Evolutionary conservation across 2,888 invertebrate genomes (phyloP), one percentile per base, ranked within the genome.

Genomic region (Octonoba sinensis): DNA sequence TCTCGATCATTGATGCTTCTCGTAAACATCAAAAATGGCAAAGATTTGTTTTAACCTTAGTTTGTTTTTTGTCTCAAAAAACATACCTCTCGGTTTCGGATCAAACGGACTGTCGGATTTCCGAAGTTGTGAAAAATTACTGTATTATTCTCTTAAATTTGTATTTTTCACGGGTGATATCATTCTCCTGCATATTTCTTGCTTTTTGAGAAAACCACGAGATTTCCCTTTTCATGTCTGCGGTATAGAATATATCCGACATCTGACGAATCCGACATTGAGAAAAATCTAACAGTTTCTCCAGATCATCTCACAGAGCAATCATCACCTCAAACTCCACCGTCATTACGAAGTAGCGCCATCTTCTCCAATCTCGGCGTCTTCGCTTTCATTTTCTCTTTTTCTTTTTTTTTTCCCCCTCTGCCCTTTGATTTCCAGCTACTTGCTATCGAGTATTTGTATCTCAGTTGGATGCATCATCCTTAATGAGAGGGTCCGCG

Each of bases 401-500:
- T 44, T 44, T 62, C 22, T 59, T 59, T 59, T 11, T 15, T 16
- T 4, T 36, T 57, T 57, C 15, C 4, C 15, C 36, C 16, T 60
- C 27, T 20, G 36, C 6, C 36, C 36, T 36, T 36, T 36, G 36
- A 36, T 36, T 60, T 24, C 20, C 24, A 60, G 44, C 62, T 44
- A 46, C 62, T 15, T 62, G 24, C 44, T 62, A 62, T 62, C 62
- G 46, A 57, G 44, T 44, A 11, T 60, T 60, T 60, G 62, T 44
- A 62, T 62, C 62, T 44, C 6, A n/a, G 44, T 62, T 62, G 12
- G 18, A 62, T 62, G 62, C 24, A 18, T 18, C 44, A 3, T 62
- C 18, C 62, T n/a, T 73, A 73, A 73, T 73, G 56, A 73, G 64
- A 36, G 73, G 73, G 51, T 73, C 16, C 46, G 44, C 18, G 51